Conservation (phyloP, 2,888 invertebrate species). For the Cloeon dipterum region DNA sequence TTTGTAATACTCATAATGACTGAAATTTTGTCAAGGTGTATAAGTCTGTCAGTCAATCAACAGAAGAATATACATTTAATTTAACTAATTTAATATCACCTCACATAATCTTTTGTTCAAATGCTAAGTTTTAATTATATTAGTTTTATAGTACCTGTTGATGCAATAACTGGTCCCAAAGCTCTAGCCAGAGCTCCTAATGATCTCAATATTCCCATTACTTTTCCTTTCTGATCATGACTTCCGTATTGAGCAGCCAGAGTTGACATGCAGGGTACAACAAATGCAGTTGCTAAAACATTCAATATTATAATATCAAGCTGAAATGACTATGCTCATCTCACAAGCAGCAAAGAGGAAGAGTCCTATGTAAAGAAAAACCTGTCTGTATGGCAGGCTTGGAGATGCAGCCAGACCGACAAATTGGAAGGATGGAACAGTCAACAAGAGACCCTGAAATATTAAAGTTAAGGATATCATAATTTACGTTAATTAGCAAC, state of each 20-base stretch:
- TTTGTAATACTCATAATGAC: no score
- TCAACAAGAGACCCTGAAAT: conserved; percentile 46
- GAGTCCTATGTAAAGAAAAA: conserved; percentile 56
- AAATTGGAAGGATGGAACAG: conserved; percentile 66
- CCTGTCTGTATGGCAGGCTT: conserved; percentile 8
- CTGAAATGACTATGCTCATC: conserved; percentile 5
- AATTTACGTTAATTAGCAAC: conserved; percentile 6
- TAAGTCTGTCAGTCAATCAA: no score
- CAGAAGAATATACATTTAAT: not conserved
- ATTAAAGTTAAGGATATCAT: not conserved
- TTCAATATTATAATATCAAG: conserved; percentile 1
- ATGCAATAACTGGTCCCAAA: conserved; percentile 71
- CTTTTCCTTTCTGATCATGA: conserved; percentile 67
- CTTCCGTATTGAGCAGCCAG: conserved; percentile 68
- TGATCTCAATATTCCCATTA: conserved; percentile 84
- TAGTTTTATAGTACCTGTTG: conserved; percentile 31
- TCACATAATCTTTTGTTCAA: not conserved
- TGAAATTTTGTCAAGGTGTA: no score
- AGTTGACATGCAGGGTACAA: conserved; percentile 87
- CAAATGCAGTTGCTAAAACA: conserved; percentile 56
- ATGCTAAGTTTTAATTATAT: not conserved
- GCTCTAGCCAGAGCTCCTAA: conserved; percentile 85
- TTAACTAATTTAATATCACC: not conserved
- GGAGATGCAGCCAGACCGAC: conserved; percentile 46
- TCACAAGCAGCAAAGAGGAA: conserved; percentile 72